Evolutionary conservation across 2,888 invertebrate species (phyloP).

Genomic region (Amblyjoppa fuscipennis): DNA sequence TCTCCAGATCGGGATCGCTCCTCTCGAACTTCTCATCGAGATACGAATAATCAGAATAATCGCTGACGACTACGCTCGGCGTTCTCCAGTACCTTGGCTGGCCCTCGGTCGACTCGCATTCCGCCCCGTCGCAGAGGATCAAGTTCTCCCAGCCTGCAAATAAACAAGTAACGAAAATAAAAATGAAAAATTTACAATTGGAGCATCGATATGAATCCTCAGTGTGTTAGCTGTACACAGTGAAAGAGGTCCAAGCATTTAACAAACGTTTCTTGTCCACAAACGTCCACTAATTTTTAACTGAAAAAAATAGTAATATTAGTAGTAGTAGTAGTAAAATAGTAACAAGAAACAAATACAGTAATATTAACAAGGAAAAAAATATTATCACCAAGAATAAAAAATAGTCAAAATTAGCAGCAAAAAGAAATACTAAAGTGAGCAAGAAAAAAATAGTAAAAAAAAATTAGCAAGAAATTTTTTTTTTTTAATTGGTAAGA

Average conservation of each 20-base stretch:
- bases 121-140: conserved; percentile 75
- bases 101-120: conserved; percentile 78
- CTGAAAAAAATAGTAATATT: neutral
- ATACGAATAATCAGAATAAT: conserved; percentile 91
- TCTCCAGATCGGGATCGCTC: conserved; percentile 81
- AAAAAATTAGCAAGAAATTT: no score
- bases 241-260: neutral
- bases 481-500: no score
- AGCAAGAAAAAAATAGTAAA: no score
- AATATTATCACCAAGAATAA: no score
- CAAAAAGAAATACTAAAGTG: no score
- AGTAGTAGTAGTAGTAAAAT: neutral
- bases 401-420: no score
- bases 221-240: neutral
- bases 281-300: neutral
- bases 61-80: conserved; percentile 95
- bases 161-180: conserved; percentile 15
- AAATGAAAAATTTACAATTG: conserved; percentile 8
- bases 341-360: no score
- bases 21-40: conserved; percentile 81
- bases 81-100: conserved; percentile 89
- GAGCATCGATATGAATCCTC: neutral
- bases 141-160: conserved; percentile 78
- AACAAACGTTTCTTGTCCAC: neutral
- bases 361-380: no score